These are phyloP conservation scores for Pomatostomus ruficeps DNA, from an alignment of 2,113 vertebrate species.

Conservation along the genomic window DNA sequence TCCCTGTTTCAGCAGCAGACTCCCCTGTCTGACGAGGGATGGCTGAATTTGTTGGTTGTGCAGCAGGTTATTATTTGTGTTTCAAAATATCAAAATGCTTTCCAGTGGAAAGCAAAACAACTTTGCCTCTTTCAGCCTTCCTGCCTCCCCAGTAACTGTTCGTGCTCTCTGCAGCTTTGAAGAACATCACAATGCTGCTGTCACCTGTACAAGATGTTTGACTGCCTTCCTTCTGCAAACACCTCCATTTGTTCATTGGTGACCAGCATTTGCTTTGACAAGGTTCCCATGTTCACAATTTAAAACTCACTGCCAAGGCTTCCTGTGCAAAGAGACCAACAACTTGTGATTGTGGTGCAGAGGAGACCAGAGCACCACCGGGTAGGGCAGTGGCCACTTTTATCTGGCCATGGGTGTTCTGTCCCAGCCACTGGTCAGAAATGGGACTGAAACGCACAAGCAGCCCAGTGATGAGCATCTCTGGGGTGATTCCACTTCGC, in stretches of 20 bases:
- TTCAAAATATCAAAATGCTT: not conserved
- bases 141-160: not conserved
- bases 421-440: not conserved
- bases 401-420: not conserved
- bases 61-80: not conserved
- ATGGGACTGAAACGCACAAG: not conserved
- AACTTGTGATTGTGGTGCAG: not conserved
- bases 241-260: too few species aligned
- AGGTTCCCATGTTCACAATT: constrained; percentile 43
- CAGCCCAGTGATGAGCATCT: not conserved
- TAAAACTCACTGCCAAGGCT: constrained; percentile 44
- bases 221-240: constrained; percentile 65
- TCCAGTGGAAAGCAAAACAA: not conserved
- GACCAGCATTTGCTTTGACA: constrained; percentile 69
- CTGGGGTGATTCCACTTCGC: not conserved
- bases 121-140: not conserved
- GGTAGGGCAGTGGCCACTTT: not conserved
- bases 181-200: constrained; percentile 10
- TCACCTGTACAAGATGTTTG: constrained; percentile 49
- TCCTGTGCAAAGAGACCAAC: not conserved
- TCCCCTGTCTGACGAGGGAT: not conserved
- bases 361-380: not conserved
- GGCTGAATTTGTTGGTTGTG: not conserved
- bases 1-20: not conserved
- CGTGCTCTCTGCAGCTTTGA: not conserved